Conservation (phyloP, 2,888 invertebrate genomes). For the Zygothrica quintamaculata region DNA sequence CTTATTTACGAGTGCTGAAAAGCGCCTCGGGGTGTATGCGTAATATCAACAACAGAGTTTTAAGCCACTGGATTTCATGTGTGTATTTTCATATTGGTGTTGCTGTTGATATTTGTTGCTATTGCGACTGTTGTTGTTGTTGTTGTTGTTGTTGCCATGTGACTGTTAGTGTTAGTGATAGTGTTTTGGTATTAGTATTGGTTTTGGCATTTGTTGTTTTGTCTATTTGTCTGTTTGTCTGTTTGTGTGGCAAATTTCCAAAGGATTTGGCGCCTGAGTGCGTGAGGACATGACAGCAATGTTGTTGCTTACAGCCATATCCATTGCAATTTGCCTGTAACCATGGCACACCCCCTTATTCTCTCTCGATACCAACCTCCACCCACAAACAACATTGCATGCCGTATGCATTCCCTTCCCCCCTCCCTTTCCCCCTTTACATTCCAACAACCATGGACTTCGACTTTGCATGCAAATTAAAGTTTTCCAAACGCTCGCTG, state of each 20-base stretch:
- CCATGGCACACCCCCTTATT: background rate
- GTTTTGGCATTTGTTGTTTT: constrained; percentile 32
- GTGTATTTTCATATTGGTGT: constrained; percentile 24
- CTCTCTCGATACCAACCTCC: background rate
- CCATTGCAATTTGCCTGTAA: constrained; percentile 4
- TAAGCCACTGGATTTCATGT: constrained; percentile 51
- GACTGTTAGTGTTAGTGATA: too few species aligned
- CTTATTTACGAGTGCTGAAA: constrained; percentile 64
- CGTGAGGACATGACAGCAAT: constrained; percentile 68
- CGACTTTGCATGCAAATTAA: constrained; percentile 78
- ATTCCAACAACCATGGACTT: constrained; percentile 25
- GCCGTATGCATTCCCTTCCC: background rate
- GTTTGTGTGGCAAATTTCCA: constrained; percentile 66
- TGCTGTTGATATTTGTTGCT: constrained; percentile 24
- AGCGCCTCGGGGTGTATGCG: constrained; percentile 68
- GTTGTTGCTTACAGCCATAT: constrained; percentile 37
- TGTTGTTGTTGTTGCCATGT: background rate
- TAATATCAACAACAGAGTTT: constrained; percentile 59
- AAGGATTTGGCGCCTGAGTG: constrained; percentile 76
- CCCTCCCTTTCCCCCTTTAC: background rate
- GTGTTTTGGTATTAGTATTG: constrained; percentile 28
- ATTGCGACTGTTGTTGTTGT: constrained; percentile 3
- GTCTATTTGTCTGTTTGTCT: constrained; percentile 1
- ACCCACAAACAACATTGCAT: too few species aligned
- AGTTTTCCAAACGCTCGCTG: constrained; percentile 57